Base-by-base conservation (phyloP, 2,888 invertebrate species). In the Epistrophe grossulariae region DNA sequence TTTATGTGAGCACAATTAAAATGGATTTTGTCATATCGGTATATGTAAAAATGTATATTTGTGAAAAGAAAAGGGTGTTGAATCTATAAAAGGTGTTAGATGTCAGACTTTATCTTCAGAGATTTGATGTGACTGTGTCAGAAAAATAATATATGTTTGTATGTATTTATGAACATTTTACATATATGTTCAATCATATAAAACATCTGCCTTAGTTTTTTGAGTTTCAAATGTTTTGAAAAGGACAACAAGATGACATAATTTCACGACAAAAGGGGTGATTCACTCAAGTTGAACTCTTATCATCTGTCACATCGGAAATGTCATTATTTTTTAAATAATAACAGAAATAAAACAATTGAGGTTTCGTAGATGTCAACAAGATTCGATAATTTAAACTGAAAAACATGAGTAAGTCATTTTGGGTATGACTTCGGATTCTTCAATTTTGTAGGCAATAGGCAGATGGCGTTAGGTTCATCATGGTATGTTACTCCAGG, bases 1-100 rank as follows among this genome's bases (percentile, higher is more conserved):
- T 83, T 82, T 79, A 72, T 83, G 80, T 48, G 79, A 60, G 76
- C 57, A 82, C 73, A 82, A 82, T 82, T 71, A 81, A 76, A 81
- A 78, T 81, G 77, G 62, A 64, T 79, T 70, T 57, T 35, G 59
- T 84, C 68, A 73, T 77, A 48, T 17, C 6, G 35, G 13, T 40
- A 24, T 24, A 24, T n/a, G 24, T 24, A 24, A 24, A 24, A 2
- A 24, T 24, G 3, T 24, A 3, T 24, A 24, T 24, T 31, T 11
- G 40, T 35, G 6, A 19, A 38, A 35, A 35, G 50, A n/a, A 15
- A 60, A 52, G 55, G 52, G 85, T 79, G 70, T 79, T 73, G 72
- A 57, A 73, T 78, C 70, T 71, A 73, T 70, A 71, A 57, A 77
- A 85, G 85, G 85, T 85, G 74, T 79, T 66, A 50, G 74, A 74